Conservation (phyloP, 2,797 vertebrate genomes). For the Malurus leucopterus region DNA sequence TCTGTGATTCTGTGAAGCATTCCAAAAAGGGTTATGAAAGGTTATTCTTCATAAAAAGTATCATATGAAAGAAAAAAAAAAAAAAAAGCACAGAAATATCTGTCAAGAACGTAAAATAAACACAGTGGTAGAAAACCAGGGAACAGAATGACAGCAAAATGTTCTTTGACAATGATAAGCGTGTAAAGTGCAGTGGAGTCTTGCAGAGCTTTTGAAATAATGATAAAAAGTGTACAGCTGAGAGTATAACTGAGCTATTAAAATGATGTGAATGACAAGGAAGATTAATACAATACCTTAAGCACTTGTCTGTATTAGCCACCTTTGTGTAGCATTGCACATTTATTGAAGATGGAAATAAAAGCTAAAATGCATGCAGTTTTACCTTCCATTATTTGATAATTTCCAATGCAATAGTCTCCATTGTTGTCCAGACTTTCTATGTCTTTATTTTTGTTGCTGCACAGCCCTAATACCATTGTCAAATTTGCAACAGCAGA, state of each 20-base stretch:
- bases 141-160: background rate
- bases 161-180: background rate
- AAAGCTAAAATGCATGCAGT: background rate
- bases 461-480: background rate
- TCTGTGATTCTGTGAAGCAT: background rate
- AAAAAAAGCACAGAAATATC: background rate
- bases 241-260: background rate
- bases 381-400: background rate
- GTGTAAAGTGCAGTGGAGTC: background rate
- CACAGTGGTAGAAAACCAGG: background rate
- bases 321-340: background rate
- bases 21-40: background rate
- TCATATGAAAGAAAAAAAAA: background rate
- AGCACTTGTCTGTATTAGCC: background rate
- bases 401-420: background rate
- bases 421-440: background rate
- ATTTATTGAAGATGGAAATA: background rate
- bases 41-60: background rate
- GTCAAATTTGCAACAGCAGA: background rate
- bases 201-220: background rate
- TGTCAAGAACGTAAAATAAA: background rate
- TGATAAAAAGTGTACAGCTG: background rate
- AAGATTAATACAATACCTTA: background rate
- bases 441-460: background rate
- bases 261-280: background rate